These are phyloP conservation scores for Eulithis testata DNA, from an alignment of 2,888 invertebrate genomes.

Conservation along the genomic window DNA sequence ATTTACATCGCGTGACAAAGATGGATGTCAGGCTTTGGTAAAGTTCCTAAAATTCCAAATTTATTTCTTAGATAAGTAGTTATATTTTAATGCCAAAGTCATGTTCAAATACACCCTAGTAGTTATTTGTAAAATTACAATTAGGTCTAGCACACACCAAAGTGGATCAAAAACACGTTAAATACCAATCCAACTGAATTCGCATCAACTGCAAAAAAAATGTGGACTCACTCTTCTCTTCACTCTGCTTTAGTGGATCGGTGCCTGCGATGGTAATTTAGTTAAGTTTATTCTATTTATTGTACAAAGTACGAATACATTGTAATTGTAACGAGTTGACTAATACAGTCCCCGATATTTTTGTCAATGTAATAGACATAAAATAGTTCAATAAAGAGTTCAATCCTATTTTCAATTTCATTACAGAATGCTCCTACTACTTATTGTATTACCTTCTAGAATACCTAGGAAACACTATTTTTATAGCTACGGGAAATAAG, in stretches of 20 bases:
- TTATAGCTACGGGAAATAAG: no score
- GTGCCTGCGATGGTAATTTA: conserved; percentile 13
- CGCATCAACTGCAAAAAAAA: background rate
- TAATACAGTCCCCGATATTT: conserved; percentile 32
- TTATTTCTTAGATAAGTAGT: conserved; percentile 42
- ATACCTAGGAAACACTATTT: no score
- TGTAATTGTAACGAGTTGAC: conserved; percentile 36
- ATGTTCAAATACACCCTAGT: conserved; percentile 49
- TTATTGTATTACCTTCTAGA: background rate
- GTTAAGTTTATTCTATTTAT: conserved; percentile 63
- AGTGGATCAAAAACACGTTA: background rate
- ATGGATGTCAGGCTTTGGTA: conserved; percentile 45
- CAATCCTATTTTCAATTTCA: conserved; percentile 19
- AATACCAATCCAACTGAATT: background rate
- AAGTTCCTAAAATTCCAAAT: conserved; percentile 60
- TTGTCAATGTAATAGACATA: conserved; percentile 45
- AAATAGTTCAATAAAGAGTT: conserved; percentile 54
- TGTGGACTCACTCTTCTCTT: background rate
- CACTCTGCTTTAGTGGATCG: conserved; percentile 6
- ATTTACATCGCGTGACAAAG: background rate
- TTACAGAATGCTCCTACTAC: background rate
- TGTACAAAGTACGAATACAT: conserved; percentile 69
- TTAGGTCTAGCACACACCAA: conserved; percentile 30
- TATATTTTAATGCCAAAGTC: conserved; percentile 54
- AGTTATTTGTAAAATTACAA: conserved; percentile 46